These are phyloP conservation scores for Todus mexicanus DNA, from an alignment of 2,797 vertebrate genomes.

Conservation along the genomic window DNA sequence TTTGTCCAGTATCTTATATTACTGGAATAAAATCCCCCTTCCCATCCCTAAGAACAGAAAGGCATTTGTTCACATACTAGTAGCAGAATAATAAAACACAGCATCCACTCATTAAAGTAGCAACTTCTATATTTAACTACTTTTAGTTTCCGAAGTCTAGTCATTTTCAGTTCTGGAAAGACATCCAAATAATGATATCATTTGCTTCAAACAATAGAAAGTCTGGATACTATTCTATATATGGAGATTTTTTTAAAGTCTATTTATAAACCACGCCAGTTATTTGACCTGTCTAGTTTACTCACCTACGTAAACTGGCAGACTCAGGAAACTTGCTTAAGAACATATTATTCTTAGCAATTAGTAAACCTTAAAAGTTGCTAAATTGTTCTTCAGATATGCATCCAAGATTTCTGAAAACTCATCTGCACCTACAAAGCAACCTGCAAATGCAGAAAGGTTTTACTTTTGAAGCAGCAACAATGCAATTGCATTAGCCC, in stretches of 20 bases:
- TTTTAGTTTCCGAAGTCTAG: conserved; percentile 51
- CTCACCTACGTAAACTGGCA: conserved; percentile 59
- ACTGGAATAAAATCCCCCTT: conserved; percentile 22
- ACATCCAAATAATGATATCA: conserved; percentile 68
- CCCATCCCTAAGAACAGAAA: conserved; percentile 47
- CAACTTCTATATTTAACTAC: conserved; percentile 61
- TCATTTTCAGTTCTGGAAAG: conserved; percentile 54
- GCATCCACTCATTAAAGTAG: conserved; percentile 52
- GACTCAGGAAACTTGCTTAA: conserved; percentile 39
- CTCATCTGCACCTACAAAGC: background rate
- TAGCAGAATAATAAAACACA: conserved; percentile 44
- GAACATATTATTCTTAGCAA: conserved; percentile 45
- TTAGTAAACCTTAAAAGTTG: background rate
- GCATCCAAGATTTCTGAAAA: background rate
- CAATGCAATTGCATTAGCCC: background rate
- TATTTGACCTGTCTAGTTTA: conserved; percentile 66
- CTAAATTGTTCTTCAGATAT: background rate
- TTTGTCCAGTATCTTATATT: conserved; percentile 21
- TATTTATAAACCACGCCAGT: conserved; percentile 63
- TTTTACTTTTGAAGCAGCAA: background rate
- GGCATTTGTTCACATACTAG: conserved; percentile 48
- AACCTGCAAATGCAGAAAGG: background rate
- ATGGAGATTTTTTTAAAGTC: conserved; percentile 58
- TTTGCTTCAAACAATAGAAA: conserved; percentile 69
- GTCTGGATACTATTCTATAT: conserved; percentile 69